Conservation (phyloP, 2,888 invertebrate genomes). For the Noctua comes region DNA sequence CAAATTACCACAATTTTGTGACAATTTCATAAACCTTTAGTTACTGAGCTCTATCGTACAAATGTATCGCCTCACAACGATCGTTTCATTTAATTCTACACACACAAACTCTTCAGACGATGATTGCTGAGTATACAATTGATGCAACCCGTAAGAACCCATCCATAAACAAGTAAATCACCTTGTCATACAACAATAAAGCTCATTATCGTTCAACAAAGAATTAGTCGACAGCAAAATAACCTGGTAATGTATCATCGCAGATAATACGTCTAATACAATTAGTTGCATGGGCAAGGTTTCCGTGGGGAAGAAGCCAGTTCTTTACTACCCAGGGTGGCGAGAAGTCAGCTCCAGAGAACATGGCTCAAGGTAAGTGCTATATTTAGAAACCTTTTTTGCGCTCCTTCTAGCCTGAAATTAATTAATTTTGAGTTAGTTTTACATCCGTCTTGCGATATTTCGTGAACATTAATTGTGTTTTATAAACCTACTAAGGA, state of each 20-base stretch:
- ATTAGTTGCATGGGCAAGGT: constrained; percentile 74
- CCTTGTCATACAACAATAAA: constrained; percentile 12
- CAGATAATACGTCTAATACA: constrained; percentile 77
- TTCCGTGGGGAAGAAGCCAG: constrained; percentile 72
- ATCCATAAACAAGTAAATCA: not conserved
- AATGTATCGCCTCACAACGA: constrained; percentile 3
- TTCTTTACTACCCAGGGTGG: constrained; percentile 62
- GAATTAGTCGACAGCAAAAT: not conserved
- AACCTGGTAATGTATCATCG: constrained; percentile 15
- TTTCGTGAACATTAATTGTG: not conserved
- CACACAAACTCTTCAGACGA: constrained; percentile 14
- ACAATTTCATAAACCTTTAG: not conserved
- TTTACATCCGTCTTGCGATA: not conserved
- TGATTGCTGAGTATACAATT: constrained; percentile 37
- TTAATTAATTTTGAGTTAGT: not conserved
- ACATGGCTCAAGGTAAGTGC: constrained; percentile 62
- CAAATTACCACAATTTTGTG: too few species aligned
- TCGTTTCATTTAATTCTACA: constrained; percentile 7
- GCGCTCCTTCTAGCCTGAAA: not conserved
- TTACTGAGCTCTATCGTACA: not conserved
- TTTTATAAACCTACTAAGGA: not conserved
- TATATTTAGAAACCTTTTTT: not conserved
- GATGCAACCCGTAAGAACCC: not conserved
- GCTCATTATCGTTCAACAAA: constrained; percentile 11
- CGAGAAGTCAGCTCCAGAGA: constrained; percentile 38